Conservation (phyloP, 1,140 invertebrate genomes). For the Caenorhabditis inopinata region DNA sequence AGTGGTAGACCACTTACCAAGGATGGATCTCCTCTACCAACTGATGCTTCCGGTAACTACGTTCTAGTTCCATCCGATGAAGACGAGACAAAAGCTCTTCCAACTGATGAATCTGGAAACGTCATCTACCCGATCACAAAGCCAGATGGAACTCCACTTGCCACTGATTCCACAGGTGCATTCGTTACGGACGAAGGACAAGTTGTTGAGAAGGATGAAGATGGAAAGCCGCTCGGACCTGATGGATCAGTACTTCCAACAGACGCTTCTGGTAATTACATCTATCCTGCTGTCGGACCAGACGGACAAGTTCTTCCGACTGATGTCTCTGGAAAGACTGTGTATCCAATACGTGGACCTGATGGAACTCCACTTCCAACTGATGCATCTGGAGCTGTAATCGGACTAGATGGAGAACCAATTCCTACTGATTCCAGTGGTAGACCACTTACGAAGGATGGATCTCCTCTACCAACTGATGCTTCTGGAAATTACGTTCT, state of each 20-base stretch:
- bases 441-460: conserved; percentile 24
- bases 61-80: conserved; percentile 41
- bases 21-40: conserved; percentile 42
- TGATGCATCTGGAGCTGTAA: background rate
- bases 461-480: conserved; percentile 21
- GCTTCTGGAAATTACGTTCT: conserved; percentile 7
- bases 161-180: conserved; percentile 34
- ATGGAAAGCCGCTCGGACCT: background rate
- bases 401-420: conserved; percentile 4
- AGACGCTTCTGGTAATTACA: conserved; percentile 35
- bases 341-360: conserved; percentile 34
- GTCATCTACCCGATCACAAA: conserved; percentile 35
- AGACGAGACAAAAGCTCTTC: conserved; percentile 21
- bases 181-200: conserved; percentile 25
- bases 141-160: conserved; percentile 38
- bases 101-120: conserved; percentile 26
- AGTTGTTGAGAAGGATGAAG: conserved; percentile 18
- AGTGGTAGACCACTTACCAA: background rate
- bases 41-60: conserved; percentile 34
- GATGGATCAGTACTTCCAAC: conserved; percentile 35
- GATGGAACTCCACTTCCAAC: conserved; percentile 1
- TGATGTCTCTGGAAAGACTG: conserved; percentile 32
- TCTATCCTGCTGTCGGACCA: conserved; percentile 31
- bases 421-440: conserved; percentile 36
- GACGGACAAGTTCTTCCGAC: conserved; percentile 36